Conservation (phyloP, 2,888 invertebrate genomes). For the Drosophila birchii region DNA sequence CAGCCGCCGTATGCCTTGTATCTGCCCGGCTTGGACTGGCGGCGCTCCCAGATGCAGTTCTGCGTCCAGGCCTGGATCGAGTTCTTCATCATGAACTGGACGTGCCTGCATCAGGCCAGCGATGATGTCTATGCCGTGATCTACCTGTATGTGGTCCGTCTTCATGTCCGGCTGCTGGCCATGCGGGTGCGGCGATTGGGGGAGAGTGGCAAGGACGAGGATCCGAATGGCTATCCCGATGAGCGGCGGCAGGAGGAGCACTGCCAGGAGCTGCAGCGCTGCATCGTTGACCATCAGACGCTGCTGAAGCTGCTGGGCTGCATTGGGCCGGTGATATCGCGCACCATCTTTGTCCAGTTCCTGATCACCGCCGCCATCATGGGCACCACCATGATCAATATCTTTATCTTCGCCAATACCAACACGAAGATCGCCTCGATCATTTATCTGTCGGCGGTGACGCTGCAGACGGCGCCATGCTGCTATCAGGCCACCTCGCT, state of each 20-base stretch:
- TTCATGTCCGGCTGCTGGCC: constrained; percentile 48
- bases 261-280: constrained; percentile 44
- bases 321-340: constrained; percentile 56
- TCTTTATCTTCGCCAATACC: constrained; percentile 60
- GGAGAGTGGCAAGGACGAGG: not conserved
- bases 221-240: not conserved
- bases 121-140: constrained; percentile 58
- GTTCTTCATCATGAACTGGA: constrained; percentile 45
- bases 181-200: constrained; percentile 44
- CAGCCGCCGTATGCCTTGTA: constrained; percentile 56
- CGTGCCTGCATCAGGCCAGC: constrained; percentile 49
- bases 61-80: constrained; percentile 46
- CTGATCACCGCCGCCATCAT: constrained; percentile 54
- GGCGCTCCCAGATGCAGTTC: constrained; percentile 51
- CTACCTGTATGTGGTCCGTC: constrained; percentile 51
- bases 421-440: constrained; percentile 49
- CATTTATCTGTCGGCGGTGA: constrained; percentile 52
- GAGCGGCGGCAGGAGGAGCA: constrained; percentile 25
- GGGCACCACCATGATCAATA: constrained; percentile 62
- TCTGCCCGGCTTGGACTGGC: constrained; percentile 59
- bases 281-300: constrained; percentile 57
- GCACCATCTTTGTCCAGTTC: constrained; percentile 66
- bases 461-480: constrained; percentile 60
- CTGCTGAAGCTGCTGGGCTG: constrained; percentile 39
- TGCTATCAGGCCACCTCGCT: constrained; percentile 62